phyloP scores from a whole-genome alignment of 2,888 invertebrate species.

The Melangyna quadrimaculata region DNA sequence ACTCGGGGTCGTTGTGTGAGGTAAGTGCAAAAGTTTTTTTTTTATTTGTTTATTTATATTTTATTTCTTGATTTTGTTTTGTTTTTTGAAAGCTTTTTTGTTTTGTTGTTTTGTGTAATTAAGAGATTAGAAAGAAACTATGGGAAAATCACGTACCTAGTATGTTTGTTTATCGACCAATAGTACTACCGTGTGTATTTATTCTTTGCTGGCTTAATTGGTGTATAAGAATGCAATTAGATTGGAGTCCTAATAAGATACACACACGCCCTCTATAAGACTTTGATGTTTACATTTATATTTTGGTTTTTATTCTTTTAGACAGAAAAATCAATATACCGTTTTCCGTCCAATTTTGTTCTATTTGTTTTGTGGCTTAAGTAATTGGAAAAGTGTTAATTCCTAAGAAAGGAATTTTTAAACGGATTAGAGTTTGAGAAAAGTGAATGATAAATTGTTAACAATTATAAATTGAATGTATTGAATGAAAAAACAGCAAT shows the following conservation, averaged over 20 bases:
- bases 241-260: conserved; percentile 57
- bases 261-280: conserved; percentile 55
- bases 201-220: conserved; percentile 38
- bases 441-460: neutral
- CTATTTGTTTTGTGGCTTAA: conserved; percentile 5
- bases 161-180: neutral
- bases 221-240: conserved; percentile 55
- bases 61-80: conserved; percentile 21
- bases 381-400: conserved; percentile 30
- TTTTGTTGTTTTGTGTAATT: conserved; percentile 50
- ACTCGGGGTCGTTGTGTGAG: conserved; percentile 93
- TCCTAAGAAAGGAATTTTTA: neutral
- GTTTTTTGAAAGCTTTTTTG: conserved; percentile 23
- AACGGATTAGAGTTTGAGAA: neutral
- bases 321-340: conserved; percentile 38
- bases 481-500: too few relatives aligned
- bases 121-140: conserved; percentile 64
- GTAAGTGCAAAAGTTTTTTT: conserved; percentile 81
- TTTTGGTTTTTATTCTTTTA: conserved; percentile 27
- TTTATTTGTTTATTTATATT: too few relatives aligned
- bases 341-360: conserved; percentile 4
- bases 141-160: conserved; percentile 53
- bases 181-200: neutral
- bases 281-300: conserved; percentile 33
- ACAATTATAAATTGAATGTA: neutral